Base-by-base conservation (phyloP, 2,797 vertebrate genomes). In the Gymnodraco acuticeps region DNA sequence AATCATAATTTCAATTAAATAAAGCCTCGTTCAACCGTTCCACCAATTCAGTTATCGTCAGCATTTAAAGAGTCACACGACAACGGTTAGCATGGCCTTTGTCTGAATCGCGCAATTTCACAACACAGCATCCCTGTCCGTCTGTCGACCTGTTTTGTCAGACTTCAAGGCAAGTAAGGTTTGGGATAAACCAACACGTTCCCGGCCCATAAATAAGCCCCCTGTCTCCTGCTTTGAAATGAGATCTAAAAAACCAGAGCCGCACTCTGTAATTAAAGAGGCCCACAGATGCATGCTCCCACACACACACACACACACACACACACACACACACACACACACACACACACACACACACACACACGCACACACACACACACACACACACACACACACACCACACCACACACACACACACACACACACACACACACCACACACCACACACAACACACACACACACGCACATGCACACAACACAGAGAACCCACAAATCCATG, bases 161-260 rank as follows among this genome's bases (percentile, higher is more conserved):
- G 65, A 82, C 76, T 50, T 38, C 80, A 73, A 38, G 46, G 81
- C 53, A 11, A 77, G 79, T 66, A 66, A 76, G 85, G 85, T 87
- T 80, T 89, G 81, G 75, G 81, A 87, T 75, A 89, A 88, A 87
- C 73, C 85, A 84, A 92, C 91, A 90, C 78, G 78, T 90, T 84
- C 87, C 80, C 64, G 74, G 48, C 89, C 90, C 80, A 82, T 91
- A 90, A 93, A 94, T 93, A 92, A 91, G 89, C 89, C 77, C 76
- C 88, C 85, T 82, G 81, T 88, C 86, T 87, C 82, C 70, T 51
- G 79, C 90, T 93, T 94, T 93, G 85, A 92, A 93, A 93, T 73
- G 73, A 76, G 83, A 90, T 95, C 92, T 95, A 93, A 93, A 90
- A 92, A 90, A 92, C 93, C 92, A 93, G 85, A 91, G 81, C 75